Percentiles rank a stretch among this genome's conserved stretches.
These are phyloP conservation scores for Microcaecilia unicolor DNA, from an alignment of 2,797 vertebrate genomes.

Conservation along the genomic window DNA sequence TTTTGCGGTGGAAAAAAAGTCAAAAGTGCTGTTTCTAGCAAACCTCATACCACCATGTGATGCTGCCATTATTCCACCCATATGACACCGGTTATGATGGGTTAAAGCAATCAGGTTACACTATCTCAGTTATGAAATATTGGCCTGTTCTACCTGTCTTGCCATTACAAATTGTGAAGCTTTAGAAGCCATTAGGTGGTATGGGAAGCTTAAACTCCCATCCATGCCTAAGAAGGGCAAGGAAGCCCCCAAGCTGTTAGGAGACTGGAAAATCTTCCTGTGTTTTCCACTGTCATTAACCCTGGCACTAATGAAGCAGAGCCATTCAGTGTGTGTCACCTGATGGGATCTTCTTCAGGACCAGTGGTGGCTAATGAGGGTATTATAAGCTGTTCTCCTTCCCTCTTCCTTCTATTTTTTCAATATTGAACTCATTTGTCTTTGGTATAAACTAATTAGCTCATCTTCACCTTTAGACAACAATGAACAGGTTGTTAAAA, in stretches of 20 bases:
- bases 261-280: constrained; percentile 15
- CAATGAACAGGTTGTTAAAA: neutral
- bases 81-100: too few species aligned
- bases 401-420: constrained; percentile 29
- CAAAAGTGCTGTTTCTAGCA: too few species aligned
- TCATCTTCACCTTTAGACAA: constrained; percentile 8
- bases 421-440: constrained; percentile 38
- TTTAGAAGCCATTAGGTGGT: constrained; percentile 11
- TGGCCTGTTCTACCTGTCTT: constrained; percentile 20
- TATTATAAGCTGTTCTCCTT: constrained; percentile 32
- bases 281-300: constrained; percentile 42
- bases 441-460: constrained; percentile 40
- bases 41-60: too few species aligned
- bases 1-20: too few species aligned
- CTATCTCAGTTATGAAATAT: constrained; percentile 10
- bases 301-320: constrained; percentile 41
- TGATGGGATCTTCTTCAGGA: constrained; percentile 25
- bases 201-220: constrained; percentile 14
- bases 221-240: neutral
- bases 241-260: neutral
- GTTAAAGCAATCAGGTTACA: too few species aligned
- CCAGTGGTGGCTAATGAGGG: constrained; percentile 41
- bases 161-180: constrained; percentile 8
- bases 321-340: constrained; percentile 29
- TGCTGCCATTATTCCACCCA: too few species aligned